Evolutionary conservation across 2,888 invertebrate species (phyloP).

Genomic region (Hipparchia semele): DNA sequence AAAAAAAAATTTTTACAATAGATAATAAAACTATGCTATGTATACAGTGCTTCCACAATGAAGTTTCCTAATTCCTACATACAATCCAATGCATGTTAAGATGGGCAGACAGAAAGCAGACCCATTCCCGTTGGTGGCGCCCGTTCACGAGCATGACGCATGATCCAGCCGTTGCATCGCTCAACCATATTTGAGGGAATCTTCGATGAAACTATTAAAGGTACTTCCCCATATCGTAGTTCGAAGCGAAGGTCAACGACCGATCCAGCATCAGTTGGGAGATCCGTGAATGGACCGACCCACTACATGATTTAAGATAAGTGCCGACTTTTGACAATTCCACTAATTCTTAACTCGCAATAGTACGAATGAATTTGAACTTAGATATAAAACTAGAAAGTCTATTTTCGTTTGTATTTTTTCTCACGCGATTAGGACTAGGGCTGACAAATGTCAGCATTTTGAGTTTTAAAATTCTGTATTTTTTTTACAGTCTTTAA

Average conservation of each 20-base stretch:
- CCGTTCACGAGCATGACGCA: no score
- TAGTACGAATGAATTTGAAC: slow-evolving; percentile 10
- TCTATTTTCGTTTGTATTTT: background rate
- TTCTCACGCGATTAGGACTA: background rate
- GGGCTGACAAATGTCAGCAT: background rate
- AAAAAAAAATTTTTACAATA: no score
- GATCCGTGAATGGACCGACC: slow-evolving; percentile 69
- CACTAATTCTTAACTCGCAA: slow-evolving; percentile 27
- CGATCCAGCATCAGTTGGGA: slow-evolving; percentile 56
- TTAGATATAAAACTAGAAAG: background rate
- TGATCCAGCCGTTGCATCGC: no score
- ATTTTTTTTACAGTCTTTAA: no score
- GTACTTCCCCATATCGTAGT: slow-evolving; percentile 3
- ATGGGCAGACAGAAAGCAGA: no score
- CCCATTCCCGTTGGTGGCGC: no score
- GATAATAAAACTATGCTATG: no score
- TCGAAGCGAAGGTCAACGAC: slow-evolving; percentile 56
- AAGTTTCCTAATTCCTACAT: no score
- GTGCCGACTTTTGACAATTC: slow-evolving; percentile 40
- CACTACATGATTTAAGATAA: slow-evolving; percentile 56
- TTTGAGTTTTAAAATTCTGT: no score
- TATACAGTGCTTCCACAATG: no score
- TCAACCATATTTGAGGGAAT: background rate
- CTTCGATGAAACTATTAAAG: slow-evolving; percentile 3
- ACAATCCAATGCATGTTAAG: no score